phyloP scores from a whole-genome alignment of 2,888 invertebrate species.

The Sepiola atlantica region DNA sequence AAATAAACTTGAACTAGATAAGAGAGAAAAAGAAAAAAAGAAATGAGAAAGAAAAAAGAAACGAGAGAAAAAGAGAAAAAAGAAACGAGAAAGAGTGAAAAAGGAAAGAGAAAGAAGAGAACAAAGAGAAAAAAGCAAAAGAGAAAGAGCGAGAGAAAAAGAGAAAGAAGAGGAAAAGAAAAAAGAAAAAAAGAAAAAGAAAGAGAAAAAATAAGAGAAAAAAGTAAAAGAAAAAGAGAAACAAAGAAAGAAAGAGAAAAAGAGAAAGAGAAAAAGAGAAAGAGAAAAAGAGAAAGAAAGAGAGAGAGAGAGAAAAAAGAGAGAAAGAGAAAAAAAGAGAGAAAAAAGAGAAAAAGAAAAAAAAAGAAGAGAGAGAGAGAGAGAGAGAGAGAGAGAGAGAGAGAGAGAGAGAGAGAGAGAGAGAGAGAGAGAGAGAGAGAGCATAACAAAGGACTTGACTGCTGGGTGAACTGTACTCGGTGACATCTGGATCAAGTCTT shows the following conservation, averaged over 20 bases:
- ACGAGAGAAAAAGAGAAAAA: neutral
- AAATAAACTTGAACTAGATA: neutral
- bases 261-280: neutral
- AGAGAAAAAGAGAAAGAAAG: neutral
- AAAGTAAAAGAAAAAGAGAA: neutral
- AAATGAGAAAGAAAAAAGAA: neutral
- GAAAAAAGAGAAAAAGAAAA: neutral
- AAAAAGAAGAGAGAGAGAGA: neutral
- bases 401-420: too few relatives aligned
- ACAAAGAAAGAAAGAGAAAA: neutral
- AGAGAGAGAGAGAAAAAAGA: slow-evolving; percentile 34
- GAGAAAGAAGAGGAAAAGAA: neutral
- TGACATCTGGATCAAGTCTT: too few relatives aligned
- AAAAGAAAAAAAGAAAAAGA: slow-evolving; percentile 42
- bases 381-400: too few relatives aligned
- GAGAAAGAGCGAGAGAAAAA: neutral
- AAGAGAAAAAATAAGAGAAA: neutral
- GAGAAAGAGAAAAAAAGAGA: neutral
- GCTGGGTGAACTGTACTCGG: too few relatives aligned
- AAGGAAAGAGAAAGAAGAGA: neutral
- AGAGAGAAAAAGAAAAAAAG: neutral
- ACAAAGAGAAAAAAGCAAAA: neutral
- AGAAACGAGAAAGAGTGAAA: neutral
- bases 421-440: too few relatives aligned
- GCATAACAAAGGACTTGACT: too few relatives aligned